Evolutionary conservation across 2,113 vertebrate species (phyloP).

Genomic region (Eurypyga helias): DNA sequence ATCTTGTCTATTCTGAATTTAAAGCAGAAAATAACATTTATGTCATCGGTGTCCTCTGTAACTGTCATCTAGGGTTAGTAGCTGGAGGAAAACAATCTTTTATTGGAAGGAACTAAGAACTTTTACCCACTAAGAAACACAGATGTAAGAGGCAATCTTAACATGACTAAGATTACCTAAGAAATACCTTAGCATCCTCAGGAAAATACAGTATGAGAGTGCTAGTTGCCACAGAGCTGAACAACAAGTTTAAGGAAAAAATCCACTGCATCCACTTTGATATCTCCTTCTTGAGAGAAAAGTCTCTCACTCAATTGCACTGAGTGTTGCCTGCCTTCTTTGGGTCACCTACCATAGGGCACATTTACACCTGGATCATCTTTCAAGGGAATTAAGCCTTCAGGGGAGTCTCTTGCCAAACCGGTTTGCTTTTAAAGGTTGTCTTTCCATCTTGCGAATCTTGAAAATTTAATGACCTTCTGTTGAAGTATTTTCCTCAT

Average conservation of each 20-base stretch:
- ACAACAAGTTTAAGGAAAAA: not conserved
- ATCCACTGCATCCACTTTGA: not conserved
- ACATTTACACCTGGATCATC: not conserved
- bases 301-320: not conserved
- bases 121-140: fast-evolving
- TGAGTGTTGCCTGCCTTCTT: not conserved
- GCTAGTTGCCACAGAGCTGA: not conserved
- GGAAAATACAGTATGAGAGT: not conserved
- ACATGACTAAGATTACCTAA: not conserved
- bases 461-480: not conserved
- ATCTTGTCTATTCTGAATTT: not conserved
- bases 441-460: not conserved
- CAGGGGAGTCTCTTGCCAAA: not conserved
- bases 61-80: not conserved
- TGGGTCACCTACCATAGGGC: not conserved
- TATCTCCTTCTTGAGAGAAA: not conserved
- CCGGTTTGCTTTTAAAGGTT: not conserved
- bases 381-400: not conserved
- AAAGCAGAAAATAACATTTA: not conserved
- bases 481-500: not conserved
- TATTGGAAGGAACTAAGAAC: not conserved
- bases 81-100: not conserved
- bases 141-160: not conserved
- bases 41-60: fast-evolving
- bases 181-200: not conserved